Evolutionary conservation across 1,140 invertebrate genomes (phyloP).

Genomic region (Lasioglossum baleicum): DNA sequence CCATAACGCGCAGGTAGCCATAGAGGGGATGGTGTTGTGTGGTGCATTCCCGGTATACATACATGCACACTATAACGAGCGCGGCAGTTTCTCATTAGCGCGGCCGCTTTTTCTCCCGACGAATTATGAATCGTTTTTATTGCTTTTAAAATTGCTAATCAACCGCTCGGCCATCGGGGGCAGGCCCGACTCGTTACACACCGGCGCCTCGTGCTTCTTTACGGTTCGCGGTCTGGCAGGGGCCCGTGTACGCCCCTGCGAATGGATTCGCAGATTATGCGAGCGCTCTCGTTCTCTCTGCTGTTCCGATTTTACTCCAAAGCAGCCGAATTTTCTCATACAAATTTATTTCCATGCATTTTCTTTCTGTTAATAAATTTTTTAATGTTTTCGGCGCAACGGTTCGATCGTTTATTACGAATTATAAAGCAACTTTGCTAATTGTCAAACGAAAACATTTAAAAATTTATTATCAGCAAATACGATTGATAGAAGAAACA

Average conservation of each 20-base stretch:
- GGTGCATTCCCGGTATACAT: background rate
- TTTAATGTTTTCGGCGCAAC: too few species aligned
- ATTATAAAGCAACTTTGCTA: too few species aligned
- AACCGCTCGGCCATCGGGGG: slow-evolving; percentile 57
- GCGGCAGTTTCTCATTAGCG: slow-evolving; percentile 71
- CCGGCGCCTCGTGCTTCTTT: slow-evolving; percentile 19
- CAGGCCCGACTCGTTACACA: slow-evolving; percentile 57
- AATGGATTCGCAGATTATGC: slow-evolving; percentile 19
- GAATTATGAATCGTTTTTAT: slow-evolving; percentile 73
- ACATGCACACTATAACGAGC: slow-evolving; percentile 43
- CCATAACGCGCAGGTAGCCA: slow-evolving; percentile 45
- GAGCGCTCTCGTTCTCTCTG: too few species aligned
- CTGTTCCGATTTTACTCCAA: too few species aligned
- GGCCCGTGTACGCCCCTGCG: slow-evolving; percentile 28
- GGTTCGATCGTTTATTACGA: too few species aligned
- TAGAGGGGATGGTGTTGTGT: background rate
- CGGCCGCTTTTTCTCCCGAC: slow-evolving; percentile 66
- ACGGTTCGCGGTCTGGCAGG: slow-evolving; percentile 16
- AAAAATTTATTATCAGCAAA: too few species aligned
- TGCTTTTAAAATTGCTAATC: slow-evolving; percentile 72
- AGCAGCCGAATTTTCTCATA: too few species aligned
- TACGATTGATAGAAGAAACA: too few species aligned
- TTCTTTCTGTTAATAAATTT: too few species aligned
- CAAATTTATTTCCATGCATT: too few species aligned
- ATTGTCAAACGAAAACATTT: too few species aligned